Evolutionary conservation across 2,113 vertebrate species (phyloP), one percentile per base, ranked within the genome.

Genomic region (Camelus dromedarius): DNA sequence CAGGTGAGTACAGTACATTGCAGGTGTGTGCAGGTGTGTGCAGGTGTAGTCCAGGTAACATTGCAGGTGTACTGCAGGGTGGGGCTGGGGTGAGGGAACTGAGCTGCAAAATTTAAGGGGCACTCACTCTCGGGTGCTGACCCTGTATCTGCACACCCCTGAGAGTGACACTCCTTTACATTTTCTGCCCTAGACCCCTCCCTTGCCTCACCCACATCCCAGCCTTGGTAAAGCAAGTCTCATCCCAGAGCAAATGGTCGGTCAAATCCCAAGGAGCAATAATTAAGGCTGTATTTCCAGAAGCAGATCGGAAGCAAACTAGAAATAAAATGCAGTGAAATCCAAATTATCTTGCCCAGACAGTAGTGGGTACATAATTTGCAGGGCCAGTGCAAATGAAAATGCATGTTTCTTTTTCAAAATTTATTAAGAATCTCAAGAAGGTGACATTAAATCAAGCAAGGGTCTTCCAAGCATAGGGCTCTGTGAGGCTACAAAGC

Each of bases 301-400:
- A 76, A 90, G 5, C 32, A 95, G 16, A 86, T 69, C 20, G 30
- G 72, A 73, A 93, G 46, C 35, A 69, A 94, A 60, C 75, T 18
- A 93, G 70, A 77, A 70, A 69, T 64, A 70, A 77, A 72, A 95
- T 2, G 19, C 35, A 35, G 28, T 85, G 70, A 75, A 26, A 88
- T 66, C 58, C 69, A 67, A 15, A 24, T 15, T 3, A 11, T 24
- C 24, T 62, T 62, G 76, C 32, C 19, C 38, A 10, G 18, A 58
- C 0, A 52, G 20, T 14, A 28, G 35, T 4, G 14, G 46, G 22
- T 77, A 64, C 18, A 30, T 35, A 24, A 56, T 82, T 52, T 50
- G 1, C 8, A 6, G 32, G 28, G 13, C 6, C 35, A 7, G 1
- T 5, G 1, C 32, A 58, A 82, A 62, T n/a, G n/a, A 81, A 84